Base-by-base conservation (phyloP, 37 sponge, comb jelly and placozoan species). In the Tethya wilhelma region DNA sequence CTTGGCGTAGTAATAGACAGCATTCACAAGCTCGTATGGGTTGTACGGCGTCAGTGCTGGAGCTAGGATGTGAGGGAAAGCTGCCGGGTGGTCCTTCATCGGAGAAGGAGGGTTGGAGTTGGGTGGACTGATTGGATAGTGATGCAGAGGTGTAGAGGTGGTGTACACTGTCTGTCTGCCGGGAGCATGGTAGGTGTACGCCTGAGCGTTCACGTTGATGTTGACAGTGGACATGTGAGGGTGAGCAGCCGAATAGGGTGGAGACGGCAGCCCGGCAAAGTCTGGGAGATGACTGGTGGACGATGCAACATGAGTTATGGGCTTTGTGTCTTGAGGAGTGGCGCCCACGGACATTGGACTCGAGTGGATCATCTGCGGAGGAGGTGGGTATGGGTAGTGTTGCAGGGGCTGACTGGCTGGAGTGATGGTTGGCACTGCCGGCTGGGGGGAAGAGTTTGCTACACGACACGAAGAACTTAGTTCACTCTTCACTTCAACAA, bases 91-190 rank as follows among this genome's bases (percentile, higher is more conserved):
- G 5, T 89, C 84, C 59, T 84, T 73, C 32, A 88, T 40, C 5
- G 93, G 89, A 25, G 93, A 88, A 8, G 86, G 38, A 19, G 93
- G 93, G 68, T 88, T 84, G 17, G 89, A 88, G 62, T 56, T 85
- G 14, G 89, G 86, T 4, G 89, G 86, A 26, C 84, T 81, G 9
- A 81, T 49, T 30, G 91, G 86, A 38, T 77, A 86, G 45, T 91
- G 87, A 26, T 67, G 69, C 25, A 90, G 71, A 0, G 87, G 84
- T 2, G 77, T 45, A 38, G 80, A 79, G 25, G 75, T 49, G 49
- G 67, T 12, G 59, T 64, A 74, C 25, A 56, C 37, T 7, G 45
- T 11, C 37, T 44, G 45, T n/a, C 46, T 59, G 14, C 37, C 37
- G 22, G 56, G 9, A 2, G 58, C 26, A 37, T 74, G 75, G 86